phyloP scores from a whole-genome alignment of 1,140 invertebrate genomes.

The Drosophila nebulosa region DNA sequence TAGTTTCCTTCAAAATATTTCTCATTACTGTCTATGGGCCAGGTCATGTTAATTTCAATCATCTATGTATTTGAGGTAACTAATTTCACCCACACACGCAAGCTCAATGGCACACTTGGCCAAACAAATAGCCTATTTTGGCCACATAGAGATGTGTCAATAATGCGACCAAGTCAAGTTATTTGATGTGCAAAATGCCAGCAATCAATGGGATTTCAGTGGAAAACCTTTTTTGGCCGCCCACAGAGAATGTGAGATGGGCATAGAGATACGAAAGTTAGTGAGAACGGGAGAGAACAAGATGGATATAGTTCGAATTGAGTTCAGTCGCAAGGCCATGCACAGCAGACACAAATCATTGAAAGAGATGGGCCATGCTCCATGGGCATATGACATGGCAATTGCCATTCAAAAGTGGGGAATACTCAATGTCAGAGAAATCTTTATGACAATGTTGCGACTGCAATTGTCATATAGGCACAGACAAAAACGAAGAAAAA shows the following conservation, averaged over 20 bases:
- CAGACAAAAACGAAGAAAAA: conserved; percentile 14
- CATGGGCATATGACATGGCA: conserved; percentile 1
- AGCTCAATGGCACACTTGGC: background rate
- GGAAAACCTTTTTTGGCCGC: background rate
- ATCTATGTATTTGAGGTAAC: background rate
- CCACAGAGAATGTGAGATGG: background rate
- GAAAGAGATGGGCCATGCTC: background rate
- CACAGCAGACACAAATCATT: background rate
- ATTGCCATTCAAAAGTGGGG: background rate
- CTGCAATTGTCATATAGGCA: conserved; percentile 1
- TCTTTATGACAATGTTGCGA: conserved; percentile 1
- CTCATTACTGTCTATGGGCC: background rate
- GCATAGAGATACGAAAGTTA: background rate
- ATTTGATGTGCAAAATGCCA: conserved; percentile 9
- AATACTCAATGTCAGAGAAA: conserved; percentile 1
- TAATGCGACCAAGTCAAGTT: conserved; percentile 1
- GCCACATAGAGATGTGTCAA: conserved; percentile 3
- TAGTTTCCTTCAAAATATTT: background rate
- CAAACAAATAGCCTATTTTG: background rate
- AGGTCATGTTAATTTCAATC: background rate
- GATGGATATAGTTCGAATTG: background rate
- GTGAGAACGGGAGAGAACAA: background rate
- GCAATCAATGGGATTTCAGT: conserved; percentile 10
- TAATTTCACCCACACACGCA: background rate
- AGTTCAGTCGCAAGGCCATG: background rate